Evolutionary conservation across 2,888 invertebrate genomes (phyloP).

Genomic region (Hirudinaria manillensis): DNA sequence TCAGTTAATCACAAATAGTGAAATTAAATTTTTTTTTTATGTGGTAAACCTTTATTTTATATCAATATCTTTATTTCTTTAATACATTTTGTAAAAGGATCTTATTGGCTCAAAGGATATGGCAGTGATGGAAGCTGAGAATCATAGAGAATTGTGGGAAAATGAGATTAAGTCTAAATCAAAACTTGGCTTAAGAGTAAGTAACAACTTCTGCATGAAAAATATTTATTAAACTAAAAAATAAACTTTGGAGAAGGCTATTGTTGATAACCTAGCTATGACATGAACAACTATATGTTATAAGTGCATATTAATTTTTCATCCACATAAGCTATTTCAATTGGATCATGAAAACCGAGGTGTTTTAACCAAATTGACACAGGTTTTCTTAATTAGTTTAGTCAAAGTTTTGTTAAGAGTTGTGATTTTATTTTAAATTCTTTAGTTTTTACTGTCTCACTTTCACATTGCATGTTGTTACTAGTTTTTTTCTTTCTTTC

Average conservation of each 20-base stretch:
- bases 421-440: neutral
- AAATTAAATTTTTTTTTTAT: too few relatives aligned
- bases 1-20: neutral
- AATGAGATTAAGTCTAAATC: slow-evolving; percentile 23
- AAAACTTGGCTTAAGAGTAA: slow-evolving; percentile 25
- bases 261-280: neutral
- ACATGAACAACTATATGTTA: neutral
- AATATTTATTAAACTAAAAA: slow-evolving; percentile 6
- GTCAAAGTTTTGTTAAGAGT: neutral
- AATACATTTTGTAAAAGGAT: neutral
- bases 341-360: slow-evolving; percentile 15
- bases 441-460: neutral
- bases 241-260: neutral
- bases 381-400: slow-evolving; percentile 3
- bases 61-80: neutral
- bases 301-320: neutral
- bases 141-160: slow-evolving; percentile 20
- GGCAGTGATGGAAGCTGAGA: slow-evolving; percentile 21
- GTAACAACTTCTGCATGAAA: slow-evolving; percentile 6
- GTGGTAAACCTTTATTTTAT: too few relatives aligned
- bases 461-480: neutral
- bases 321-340: slow-evolving; percentile 3
- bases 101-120: neutral
- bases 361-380: slow-evolving; percentile 21
- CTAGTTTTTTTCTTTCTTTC: neutral